These are phyloP conservation scores for Gisinianus flammeolus DNA, from an alignment of 2,888 invertebrate species.

Conservation along the genomic window DNA sequence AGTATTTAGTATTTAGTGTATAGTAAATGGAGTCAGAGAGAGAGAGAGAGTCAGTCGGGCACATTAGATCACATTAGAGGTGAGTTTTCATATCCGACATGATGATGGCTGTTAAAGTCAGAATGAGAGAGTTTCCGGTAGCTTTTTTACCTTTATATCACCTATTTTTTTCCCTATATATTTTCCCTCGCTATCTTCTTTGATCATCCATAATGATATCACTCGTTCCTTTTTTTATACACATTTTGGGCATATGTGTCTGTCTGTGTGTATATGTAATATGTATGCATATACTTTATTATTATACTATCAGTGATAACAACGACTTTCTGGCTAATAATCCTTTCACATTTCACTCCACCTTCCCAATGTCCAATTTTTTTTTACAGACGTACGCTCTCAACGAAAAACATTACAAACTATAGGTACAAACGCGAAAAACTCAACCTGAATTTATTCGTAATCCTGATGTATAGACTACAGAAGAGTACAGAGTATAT, in stretches of 20 bases:
- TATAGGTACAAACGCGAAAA: too few species aligned
- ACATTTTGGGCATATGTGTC: not conserved
- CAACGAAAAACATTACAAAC: too few species aligned
- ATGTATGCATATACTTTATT: slow-evolving; percentile 1
- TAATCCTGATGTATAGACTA: not conserved
- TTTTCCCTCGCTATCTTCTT: slow-evolving; percentile 24
- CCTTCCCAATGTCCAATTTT: not conserved
- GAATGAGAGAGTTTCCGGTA: slow-evolving; percentile 29
- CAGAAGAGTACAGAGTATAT: not conserved
- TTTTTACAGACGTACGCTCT: not conserved
- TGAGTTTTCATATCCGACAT: slow-evolving; percentile 20
- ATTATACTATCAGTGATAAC: slow-evolving; percentile 21
- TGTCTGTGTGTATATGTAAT: not conserved
- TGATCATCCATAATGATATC: slow-evolving; percentile 42
- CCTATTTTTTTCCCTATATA: slow-evolving; percentile 33
- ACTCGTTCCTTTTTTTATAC: slow-evolving; percentile 21
- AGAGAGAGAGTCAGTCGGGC: not conserved
- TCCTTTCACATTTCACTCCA: slow-evolving; percentile 13
- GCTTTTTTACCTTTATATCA: not conserved
- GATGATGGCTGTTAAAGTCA: slow-evolving; percentile 18
- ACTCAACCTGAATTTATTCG: too few species aligned
- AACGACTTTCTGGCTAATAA: slow-evolving; percentile 20
- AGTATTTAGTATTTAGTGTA: too few species aligned
- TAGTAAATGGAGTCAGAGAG: too few species aligned
- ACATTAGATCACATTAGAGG: slow-evolving; percentile 1